phyloP scores from a whole-genome alignment of 2,888 invertebrate species.

The Xylophagus ater region DNA sequence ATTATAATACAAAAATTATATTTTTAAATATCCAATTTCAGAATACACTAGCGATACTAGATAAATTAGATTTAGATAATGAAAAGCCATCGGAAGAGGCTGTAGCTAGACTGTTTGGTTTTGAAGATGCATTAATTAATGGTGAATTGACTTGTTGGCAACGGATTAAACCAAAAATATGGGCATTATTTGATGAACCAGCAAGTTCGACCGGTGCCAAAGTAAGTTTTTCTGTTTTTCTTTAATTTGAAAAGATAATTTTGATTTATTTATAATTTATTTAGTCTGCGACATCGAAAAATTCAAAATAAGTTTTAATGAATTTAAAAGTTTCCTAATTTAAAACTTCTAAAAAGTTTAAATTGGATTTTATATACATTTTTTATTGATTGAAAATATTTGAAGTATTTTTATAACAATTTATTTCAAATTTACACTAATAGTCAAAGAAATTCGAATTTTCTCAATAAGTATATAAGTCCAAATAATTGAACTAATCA shows the following conservation, averaged over 20 bases:
- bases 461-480: too few species aligned
- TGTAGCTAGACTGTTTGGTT: slow-evolving; percentile 83
- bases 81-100: slow-evolving; percentile 88
- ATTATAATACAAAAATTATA: slow-evolving; percentile 4
- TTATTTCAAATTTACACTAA: too few species aligned
- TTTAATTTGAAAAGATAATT: neutral
- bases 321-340: too few species aligned
- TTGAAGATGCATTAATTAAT: slow-evolving; percentile 71
- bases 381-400: too few species aligned
- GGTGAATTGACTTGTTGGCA: slow-evolving; percentile 81
- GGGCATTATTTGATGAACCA: slow-evolving; percentile 94
- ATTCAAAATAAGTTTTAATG: too few species aligned
- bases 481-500: too few species aligned
- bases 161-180: slow-evolving; percentile 78
- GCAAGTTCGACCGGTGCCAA: slow-evolving; percentile 87
- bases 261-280: neutral
- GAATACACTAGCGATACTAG: slow-evolving; percentile 90
- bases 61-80: slow-evolving; percentile 89
- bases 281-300: neutral
- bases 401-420: too few species aligned
- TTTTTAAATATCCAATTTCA: slow-evolving; percentile 38
- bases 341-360: too few species aligned
- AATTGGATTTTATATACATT: too few species aligned
- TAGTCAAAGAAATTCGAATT: too few species aligned
- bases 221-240: slow-evolving; percentile 43